Evolutionary conservation across 2,888 invertebrate genomes (phyloP), one percentile per base, ranked within the genome.

Genomic region (Oxyteleia sp.): DNA sequence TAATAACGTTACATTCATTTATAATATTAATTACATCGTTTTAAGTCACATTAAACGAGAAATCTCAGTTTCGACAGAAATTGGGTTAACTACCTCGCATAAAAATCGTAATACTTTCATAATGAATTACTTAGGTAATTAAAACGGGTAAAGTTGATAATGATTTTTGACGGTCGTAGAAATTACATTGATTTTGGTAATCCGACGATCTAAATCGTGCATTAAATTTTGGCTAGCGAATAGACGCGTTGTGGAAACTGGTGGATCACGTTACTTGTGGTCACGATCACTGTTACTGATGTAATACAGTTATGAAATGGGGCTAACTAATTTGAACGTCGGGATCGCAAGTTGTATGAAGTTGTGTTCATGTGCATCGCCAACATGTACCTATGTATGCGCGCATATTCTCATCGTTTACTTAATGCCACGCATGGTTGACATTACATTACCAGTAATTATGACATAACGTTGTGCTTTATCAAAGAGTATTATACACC

Each of bases 391-490:
- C 38, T 55, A 69, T 71, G 38, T 32, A 71, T 53, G 55, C 11
- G 76, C 11, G 76, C 38, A 41, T 61, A 78, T 79, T 79, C 78
- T 79, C 78, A 79, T 79, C 78, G 69, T 79, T 79, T 79, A 79
- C 78, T 79, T 79, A 79, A 79, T 79, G 78, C 78, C 78, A 79
- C 69, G 78, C 78, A 79, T 79, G 78, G 78, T 79, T 79, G 78
- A 79, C 78, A 79, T 79, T 79, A 64, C 79, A 79, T 79, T 79
- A 79, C 71, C 71, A 64, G 79, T 79, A 71, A 79, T 79, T 79
- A 79, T 79, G 79, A 79, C 71, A 79, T 79, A 79, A 79, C 79
- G 71, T 57, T 72, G 63, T 38, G 78, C 78, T 71, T 69, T 45
- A 63, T 49, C 78, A 29, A 71, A 35, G 71, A 71, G 79, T 64